phyloP scores from a whole-genome alignment of 2,888 invertebrate genomes.

The Loripinus fragilis region DNA sequence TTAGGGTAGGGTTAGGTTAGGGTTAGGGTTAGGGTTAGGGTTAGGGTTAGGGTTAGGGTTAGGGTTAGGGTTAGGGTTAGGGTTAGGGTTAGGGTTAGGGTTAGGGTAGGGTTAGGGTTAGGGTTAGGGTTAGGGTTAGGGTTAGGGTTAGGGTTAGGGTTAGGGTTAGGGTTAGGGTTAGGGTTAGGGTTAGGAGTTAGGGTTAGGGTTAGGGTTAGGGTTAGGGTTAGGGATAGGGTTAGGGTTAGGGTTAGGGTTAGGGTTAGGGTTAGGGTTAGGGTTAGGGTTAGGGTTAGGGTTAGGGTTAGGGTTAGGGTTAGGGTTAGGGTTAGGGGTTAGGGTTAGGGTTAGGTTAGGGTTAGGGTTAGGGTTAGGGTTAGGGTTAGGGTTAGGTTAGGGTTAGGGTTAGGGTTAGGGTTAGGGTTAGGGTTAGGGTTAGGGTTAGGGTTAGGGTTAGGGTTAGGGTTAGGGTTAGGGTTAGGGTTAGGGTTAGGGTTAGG shows the following conservation, averaged over 20 bases:
- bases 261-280: slow-evolving; percentile 31
- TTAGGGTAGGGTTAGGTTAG: no score
- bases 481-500: no score
- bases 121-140: slow-evolving; percentile 31
- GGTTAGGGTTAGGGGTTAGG: no score
- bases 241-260: slow-evolving; percentile 1
- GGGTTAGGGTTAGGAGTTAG: slow-evolving; percentile 57
- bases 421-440: no score
- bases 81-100: neutral
- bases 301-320: slow-evolving; percentile 47
- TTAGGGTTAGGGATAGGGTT: slow-evolving; percentile 35
- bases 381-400: no score
- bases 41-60: slow-evolving; percentile 33
- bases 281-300: slow-evolving; percentile 43
- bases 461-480: no score
- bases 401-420: no score
- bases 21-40: no score
- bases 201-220: slow-evolving; percentile 63
- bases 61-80: slow-evolving; percentile 25
- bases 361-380: no score
- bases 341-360: no score
- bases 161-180: slow-evolving; percentile 50
- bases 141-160: slow-evolving; percentile 34
- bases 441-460: no score
- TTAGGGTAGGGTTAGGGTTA: no score